These are phyloP conservation scores for Odontomachus brunneus DNA, from an alignment of 1,140 invertebrate genomes.

Conservation along the genomic window DNA sequence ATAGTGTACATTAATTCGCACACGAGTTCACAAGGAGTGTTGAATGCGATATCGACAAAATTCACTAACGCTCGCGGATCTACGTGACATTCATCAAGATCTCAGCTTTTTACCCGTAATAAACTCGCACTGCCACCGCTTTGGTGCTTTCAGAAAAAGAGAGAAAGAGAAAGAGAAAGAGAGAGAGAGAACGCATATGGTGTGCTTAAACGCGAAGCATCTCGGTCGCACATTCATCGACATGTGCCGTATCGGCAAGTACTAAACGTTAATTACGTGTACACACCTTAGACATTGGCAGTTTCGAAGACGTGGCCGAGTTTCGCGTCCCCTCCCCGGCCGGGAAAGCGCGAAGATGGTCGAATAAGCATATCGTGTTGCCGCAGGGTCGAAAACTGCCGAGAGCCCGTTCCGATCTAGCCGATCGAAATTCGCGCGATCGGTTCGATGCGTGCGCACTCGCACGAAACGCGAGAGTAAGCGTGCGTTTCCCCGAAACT, in stretches of 20 bases:
- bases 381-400: too few relatives aligned
- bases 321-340: background rate
- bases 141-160: too few relatives aligned
- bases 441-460: conserved; percentile 38
- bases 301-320: conserved; percentile 17
- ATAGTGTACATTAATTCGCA: background rate
- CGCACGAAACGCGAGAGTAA: background rate
- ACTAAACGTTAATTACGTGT: conserved; percentile 52
- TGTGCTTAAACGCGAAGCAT: conserved; percentile 30
- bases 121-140: background rate
- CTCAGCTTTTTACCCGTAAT: conserved; percentile 1
- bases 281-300: conserved; percentile 16
- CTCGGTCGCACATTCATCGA: conserved; percentile 5
- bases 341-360: background rate
- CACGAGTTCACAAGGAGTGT: background rate
- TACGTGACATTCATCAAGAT: background rate
- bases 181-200: background rate
- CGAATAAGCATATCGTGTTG: conserved; percentile 2
- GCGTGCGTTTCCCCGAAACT: background rate
- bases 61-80: background rate
- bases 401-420: too few relatives aligned
- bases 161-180: conserved; percentile 8
- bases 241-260: conserved; percentile 12
- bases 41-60: background rate
- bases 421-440: conserved; percentile 22